Evolutionary conservation across 2,888 invertebrate genomes (phyloP).

Genomic region (Heliconius aoede): DNA sequence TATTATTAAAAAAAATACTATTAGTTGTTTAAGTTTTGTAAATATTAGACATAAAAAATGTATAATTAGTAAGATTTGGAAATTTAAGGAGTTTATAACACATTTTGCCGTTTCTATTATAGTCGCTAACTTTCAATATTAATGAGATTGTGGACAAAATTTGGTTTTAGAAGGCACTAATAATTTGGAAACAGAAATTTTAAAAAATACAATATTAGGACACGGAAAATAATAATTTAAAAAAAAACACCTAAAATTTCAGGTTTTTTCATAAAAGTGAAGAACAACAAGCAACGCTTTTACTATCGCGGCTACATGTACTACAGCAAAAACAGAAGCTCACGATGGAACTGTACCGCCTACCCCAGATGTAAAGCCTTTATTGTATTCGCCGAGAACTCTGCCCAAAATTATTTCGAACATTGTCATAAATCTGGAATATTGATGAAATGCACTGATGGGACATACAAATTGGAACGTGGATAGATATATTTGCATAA

Average conservation of each 20-base stretch:
- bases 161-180: too few relatives aligned
- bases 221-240: not conserved
- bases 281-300: slow-evolving; percentile 43
- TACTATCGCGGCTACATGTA: slow-evolving; percentile 39
- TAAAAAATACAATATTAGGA: not conserved
- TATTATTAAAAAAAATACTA: not conserved
- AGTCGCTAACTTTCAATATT: not conserved
- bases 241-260: slow-evolving; percentile 31
- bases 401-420: not conserved
- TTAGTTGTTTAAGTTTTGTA: not conserved
- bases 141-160: too few relatives aligned
- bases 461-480: slow-evolving; percentile 17
- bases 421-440: slow-evolving; percentile 29
- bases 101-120: not conserved
- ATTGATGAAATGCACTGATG: slow-evolving; percentile 18
- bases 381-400: slow-evolving; percentile 23
- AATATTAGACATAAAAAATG: not conserved
- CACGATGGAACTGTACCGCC: slow-evolving; percentile 47
- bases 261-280: slow-evolving; percentile 39
- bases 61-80: not conserved
- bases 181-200: not conserved
- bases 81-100: too few relatives aligned
- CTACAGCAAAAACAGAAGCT: slow-evolving; percentile 48
- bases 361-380: slow-evolving; percentile 46
- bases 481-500: not conserved